phyloP scores from a whole-genome alignment of 2,113 vertebrate species.

The Riparia riparia region DNA sequence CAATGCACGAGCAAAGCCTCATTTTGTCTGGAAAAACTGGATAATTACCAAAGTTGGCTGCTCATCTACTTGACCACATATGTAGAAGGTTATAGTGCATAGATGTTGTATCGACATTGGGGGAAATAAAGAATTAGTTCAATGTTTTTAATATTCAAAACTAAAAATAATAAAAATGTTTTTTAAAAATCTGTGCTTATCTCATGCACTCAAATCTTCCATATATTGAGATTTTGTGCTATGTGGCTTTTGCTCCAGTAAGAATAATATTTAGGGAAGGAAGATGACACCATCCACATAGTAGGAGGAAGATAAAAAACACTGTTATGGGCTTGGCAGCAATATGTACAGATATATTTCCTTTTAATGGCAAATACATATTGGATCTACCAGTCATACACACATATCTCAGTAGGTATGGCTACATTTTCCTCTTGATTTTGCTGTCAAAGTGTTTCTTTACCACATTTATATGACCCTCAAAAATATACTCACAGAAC shows the following conservation, averaged over 20 bases:
- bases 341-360: background rate
- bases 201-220: background rate
- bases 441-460: slow-evolving; percentile 37
- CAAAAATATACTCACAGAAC: slow-evolving; percentile 11
- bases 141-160: background rate
- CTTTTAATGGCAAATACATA: slow-evolving; percentile 32
- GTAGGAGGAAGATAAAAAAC: background rate
- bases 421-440: slow-evolving; percentile 27
- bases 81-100: background rate
- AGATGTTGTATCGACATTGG: background rate
- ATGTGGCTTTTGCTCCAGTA: background rate
- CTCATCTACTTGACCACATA: background rate
- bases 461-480: slow-evolving; percentile 15
- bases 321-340: background rate
- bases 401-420: background rate
- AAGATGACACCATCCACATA: background rate
- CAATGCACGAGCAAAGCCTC: background rate
- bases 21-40: background rate
- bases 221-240: background rate
- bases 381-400: background rate
- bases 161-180: background rate
- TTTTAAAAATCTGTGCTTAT: background rate
- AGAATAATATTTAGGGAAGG: background rate
- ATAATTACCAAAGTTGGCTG: background rate
- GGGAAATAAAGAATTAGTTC: background rate